Percentiles rank a stretch among this genome's conserved stretches.
These are phyloP conservation scores for Gortyna flavago DNA, from an alignment of 2,888 invertebrate genomes.

Conservation along the genomic window DNA sequence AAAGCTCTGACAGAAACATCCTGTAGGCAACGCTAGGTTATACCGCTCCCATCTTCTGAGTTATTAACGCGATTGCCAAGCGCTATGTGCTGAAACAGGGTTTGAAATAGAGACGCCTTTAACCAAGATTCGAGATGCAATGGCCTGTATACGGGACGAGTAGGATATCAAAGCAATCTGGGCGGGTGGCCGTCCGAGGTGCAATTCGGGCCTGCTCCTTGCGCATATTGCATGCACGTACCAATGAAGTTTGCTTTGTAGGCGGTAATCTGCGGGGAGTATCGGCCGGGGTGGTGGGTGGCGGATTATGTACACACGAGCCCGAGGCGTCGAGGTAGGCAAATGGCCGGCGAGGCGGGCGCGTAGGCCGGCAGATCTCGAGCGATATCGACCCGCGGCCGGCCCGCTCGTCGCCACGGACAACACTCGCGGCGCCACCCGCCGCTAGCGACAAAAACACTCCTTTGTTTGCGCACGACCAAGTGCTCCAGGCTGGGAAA, in stretches of 20 bases:
- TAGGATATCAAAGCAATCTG: conserved; percentile 88
- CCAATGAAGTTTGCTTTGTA: conserved; percentile 90
- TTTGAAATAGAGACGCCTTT: conserved; percentile 77
- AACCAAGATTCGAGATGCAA: conserved; percentile 81
- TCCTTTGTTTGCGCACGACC: conserved; percentile 86
- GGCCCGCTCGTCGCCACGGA: conserved; percentile 84
- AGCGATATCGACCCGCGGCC: conserved; percentile 89
- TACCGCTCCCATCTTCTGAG: conserved; percentile 70
- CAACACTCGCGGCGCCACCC: conserved; percentile 84
- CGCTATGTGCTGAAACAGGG: conserved; percentile 70
- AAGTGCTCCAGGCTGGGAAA: conserved; percentile 62
- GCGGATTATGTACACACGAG: conserved; percentile 89
- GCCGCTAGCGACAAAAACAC: conserved; percentile 88
- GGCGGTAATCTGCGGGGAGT: conserved; percentile 90
- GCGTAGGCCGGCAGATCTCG: conserved; percentile 89
- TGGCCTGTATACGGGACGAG: conserved; percentile 78
- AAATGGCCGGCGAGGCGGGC: conserved; percentile 89
- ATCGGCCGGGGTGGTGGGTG: conserved; percentile 85
- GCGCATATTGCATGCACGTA: conserved; percentile 90
- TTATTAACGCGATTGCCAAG: conserved; percentile 84
- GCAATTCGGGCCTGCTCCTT: conserved; percentile 87
- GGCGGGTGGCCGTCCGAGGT: conserved; percentile 78
- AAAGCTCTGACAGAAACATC: conserved; percentile 49
- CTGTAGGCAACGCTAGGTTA: conserved; percentile 61
- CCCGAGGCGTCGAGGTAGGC: conserved; percentile 90